These are phyloP conservation scores for Ovis aries DNA, from an alignment of 2,113 vertebrate genomes.

Conservation along the genomic window ARS-UI_Ramb_v3.0 NC_056057.1:28555501-28556000, in stretches of 20 bases:
- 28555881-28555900: neutral
- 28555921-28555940: neutral
- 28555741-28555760: neutral
- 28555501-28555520: constrained; percentile 8
- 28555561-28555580: constrained; percentile 33
- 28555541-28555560: constrained; percentile 13
- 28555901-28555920: neutral
- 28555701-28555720: neutral
- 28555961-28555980: neutral
- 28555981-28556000: neutral
- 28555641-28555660: neutral
- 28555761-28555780: neutral
- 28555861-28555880: neutral
- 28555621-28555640: neutral
- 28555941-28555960: neutral
- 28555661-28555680: neutral
- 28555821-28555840: constrained; percentile 60
- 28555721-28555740: neutral
- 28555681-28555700: neutral
- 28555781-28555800: neutral
- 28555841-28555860: neutral
- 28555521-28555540: constrained; percentile 25
- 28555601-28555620: neutral
- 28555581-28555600: neutral
- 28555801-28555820: constrained; percentile 48